Base-by-base conservation (phyloP, 2,888 invertebrate genomes). In the Automeris io region DNA sequence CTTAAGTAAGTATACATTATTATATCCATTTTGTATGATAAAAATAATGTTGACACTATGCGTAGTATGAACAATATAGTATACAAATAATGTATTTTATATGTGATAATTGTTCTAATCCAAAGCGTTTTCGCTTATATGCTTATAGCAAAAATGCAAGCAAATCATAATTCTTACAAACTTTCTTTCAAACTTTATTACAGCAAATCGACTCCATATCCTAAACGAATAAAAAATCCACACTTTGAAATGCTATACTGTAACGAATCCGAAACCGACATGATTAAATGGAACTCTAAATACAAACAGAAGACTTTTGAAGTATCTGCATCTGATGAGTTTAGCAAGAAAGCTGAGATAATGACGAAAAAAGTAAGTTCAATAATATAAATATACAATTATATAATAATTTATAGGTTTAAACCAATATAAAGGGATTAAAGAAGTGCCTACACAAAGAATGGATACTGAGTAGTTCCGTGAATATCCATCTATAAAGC, bases 221-320 rank as follows among this genome's bases (percentile, higher is more conserved):
- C 18, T 11, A 31, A 16, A 16, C 41, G 24, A 5, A 2, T 1
- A 2, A 59, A 45, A 24, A 83, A 86, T 47, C 86, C 85, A 1
- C 76, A 76, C 48, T 79, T 64, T 33, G 67, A 76, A 1, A 76
- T 86, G 76, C 47, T 87, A 7, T 82, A 80, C 43, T 85, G 82
- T 46, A 73, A 73, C 41, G 68, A 78, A 46, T 80, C 83, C 1
- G 85, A 85, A 57, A 79, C 79, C 1, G 87, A 87, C 41, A 85
- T 86, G 80, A 87, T 87, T 12, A 83, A 77, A 41, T 87, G 87
- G 87, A 72, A 81, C 1, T 87, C 87, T 0, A 78, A 85, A 40
- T 86, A 81, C 43, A 85, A 80, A 49, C 65, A 73, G 41, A 85
- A 83, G 45, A 46, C 48, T 1, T 75, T 81, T 25, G 81, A 83